Evolutionary conservation across 2,113 vertebrate genomes (phyloP).

Genomic region (Carassius auratus): DNA sequence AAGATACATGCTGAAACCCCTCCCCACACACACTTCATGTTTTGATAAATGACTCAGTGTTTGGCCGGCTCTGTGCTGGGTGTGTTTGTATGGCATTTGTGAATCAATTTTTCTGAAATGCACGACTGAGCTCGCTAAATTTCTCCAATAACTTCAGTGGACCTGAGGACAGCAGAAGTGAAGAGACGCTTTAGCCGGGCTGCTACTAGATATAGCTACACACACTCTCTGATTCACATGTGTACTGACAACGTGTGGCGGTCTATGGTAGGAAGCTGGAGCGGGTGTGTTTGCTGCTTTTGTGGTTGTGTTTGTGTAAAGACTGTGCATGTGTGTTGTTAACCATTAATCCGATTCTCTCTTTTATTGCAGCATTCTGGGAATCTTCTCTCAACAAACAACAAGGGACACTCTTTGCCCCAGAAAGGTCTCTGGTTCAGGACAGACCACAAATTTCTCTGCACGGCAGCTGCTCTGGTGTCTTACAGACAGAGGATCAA

Average conservation of each 20-base stretch:
- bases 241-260: background rate
- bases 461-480: slow-evolving; percentile 22
- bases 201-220: background rate
- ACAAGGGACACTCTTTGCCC: slow-evolving; percentile 69
- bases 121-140: background rate
- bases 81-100: slow-evolving; percentile 19
- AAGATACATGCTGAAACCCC: background rate
- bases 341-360: slow-evolving; percentile 47
- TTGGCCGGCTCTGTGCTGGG: background rate
- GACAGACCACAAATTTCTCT: slow-evolving; percentile 73
- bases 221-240: background rate
- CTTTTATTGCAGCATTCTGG: slow-evolving; percentile 84
- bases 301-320: slow-evolving; percentile 4
- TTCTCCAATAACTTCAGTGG: slow-evolving; percentile 8
- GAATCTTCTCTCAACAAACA: slow-evolving; percentile 82
- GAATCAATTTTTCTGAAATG: slow-evolving; percentile 25
- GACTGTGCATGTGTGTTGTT: background rate
- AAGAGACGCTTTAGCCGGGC: background rate
- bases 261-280: background rate
- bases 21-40: slow-evolving; percentile 12
- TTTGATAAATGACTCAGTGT: slow-evolving; percentile 33
- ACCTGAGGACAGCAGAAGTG: background rate
- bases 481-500: slow-evolving; percentile 39
- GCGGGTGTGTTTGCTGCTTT: slow-evolving; percentile 25
- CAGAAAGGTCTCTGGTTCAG: slow-evolving; percentile 69